Evolutionary conservation across 2,113 vertebrate genomes (phyloP).

Genomic region (Periophthalmodon schlosseri): DNA sequence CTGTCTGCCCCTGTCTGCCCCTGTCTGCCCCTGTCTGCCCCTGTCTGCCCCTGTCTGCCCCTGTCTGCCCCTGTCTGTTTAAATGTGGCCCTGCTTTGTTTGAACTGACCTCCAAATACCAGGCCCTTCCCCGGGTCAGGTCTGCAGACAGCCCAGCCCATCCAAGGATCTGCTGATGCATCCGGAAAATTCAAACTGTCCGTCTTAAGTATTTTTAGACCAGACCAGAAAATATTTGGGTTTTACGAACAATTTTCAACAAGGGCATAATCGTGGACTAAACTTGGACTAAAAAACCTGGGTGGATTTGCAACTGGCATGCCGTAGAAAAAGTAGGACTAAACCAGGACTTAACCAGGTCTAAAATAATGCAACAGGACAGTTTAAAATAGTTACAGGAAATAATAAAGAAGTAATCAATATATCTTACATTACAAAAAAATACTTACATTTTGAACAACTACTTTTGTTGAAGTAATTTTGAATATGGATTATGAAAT

Average conservation of each 20-base stretch:
- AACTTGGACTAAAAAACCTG: neutral
- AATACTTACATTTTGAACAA: no score
- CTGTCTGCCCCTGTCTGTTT: slow-evolving; percentile 18
- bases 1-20: slow-evolving; percentile 7
- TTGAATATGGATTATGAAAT: no score
- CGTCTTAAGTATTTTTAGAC: slow-evolving; percentile 28
- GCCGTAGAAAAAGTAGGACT: neutral
- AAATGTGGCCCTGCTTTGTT: slow-evolving; percentile 50
- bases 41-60: slow-evolving; percentile 7
- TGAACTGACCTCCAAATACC: slow-evolving; percentile 62
- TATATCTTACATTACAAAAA: no score
- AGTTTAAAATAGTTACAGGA: no score
- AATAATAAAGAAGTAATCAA: no score
- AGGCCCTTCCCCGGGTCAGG: slow-evolving; percentile 44
- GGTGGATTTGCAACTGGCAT: neutral
- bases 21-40: slow-evolving; percentile 14
- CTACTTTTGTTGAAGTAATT: no score
- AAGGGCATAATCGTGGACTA: neutral
- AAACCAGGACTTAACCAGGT: neutral
- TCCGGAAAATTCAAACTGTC: slow-evolving; percentile 49
- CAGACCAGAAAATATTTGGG: slow-evolving; percentile 7
- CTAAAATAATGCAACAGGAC: neutral
- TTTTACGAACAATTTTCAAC: neutral
- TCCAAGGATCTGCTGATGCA: slow-evolving; percentile 47
- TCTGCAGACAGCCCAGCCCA: slow-evolving; percentile 40